These are phyloP conservation scores for Poeciliopsis prolifica DNA, from an alignment of 2,113 vertebrate species.

Conservation along the genomic window DNA sequence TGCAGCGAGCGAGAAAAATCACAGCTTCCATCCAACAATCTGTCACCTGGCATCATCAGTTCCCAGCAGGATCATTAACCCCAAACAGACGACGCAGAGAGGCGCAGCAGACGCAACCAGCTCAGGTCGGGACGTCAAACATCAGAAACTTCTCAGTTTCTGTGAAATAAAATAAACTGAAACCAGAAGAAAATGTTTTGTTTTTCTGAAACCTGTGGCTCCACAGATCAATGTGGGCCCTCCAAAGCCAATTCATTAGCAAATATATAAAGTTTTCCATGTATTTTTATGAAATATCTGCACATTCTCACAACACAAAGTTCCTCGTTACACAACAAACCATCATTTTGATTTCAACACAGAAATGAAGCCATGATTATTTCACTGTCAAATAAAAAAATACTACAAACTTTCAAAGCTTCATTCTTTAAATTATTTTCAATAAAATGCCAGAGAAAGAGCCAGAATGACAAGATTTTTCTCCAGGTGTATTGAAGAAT, in stretches of 20 bases:
- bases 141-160: not conserved
- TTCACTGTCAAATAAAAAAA: not conserved
- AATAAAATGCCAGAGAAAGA: not conserved
- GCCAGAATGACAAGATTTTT: not conserved
- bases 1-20: slow-evolving; percentile 13
- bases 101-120: not conserved
- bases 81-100: slow-evolving; percentile 2
- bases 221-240: too few relatives aligned
- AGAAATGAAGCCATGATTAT: not conserved
- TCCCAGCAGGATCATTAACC: not conserved
- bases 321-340: too few relatives aligned
- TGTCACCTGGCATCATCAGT: slow-evolving; percentile 23
- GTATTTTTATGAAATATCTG: too few relatives aligned
- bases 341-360: not conserved
- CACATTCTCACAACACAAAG: too few relatives aligned
- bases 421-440: not conserved
- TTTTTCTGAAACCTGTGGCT: too few relatives aligned
- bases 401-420: too few relatives aligned
- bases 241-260: too few relatives aligned
- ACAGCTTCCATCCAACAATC: slow-evolving; percentile 3
- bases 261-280: too few relatives aligned
- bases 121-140: not conserved
- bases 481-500: not conserved
- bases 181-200: too few relatives aligned
- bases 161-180: too few relatives aligned